These are phyloP conservation scores for Lasius fuliginosus DNA, from an alignment of 2,888 invertebrate species.

Conservation along the genomic window DNA sequence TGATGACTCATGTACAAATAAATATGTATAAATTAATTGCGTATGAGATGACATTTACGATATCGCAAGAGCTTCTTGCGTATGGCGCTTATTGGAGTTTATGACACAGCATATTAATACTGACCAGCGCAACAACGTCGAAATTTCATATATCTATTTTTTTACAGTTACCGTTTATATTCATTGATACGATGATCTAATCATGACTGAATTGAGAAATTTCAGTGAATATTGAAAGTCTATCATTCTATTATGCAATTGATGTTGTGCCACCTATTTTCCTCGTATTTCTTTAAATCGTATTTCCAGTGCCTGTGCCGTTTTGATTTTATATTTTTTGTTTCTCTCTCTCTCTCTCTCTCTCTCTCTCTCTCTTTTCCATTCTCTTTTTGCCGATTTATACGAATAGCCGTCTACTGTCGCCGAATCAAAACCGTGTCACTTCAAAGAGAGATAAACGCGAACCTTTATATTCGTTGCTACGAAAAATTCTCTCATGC, in stretches of 20 bases:
- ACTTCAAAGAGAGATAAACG: slow-evolving; percentile 28
- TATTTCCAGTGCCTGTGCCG: slow-evolving; percentile 2
- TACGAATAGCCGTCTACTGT: slow-evolving; percentile 1
- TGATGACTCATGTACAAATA: slow-evolving; percentile 21
- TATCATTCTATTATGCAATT: slow-evolving; percentile 9
- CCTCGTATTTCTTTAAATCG: slow-evolving; percentile 11
- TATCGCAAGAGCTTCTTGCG: background rate
- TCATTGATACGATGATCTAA: slow-evolving; percentile 2
- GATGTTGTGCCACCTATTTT: slow-evolving; percentile 31
- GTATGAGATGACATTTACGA: slow-evolving; percentile 11
- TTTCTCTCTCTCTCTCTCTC: background rate
- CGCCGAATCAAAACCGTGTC: slow-evolving; percentile 36
- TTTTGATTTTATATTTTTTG: slow-evolving; percentile 41
- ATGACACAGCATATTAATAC: background rate
- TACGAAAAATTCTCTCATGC: slow-evolving; percentile 26
- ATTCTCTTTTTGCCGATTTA: background rate
- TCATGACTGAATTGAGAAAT: slow-evolving; percentile 23
- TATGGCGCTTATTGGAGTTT: background rate
- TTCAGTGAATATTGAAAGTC: slow-evolving; percentile 6
- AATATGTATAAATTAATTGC: slow-evolving; percentile 20
- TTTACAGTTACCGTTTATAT: slow-evolving; percentile 4
- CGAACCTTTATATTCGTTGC: slow-evolving; percentile 7
- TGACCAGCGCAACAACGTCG: background rate
- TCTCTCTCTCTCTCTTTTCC: background rate
- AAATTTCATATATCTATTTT: background rate